Percentiles rank a stretch among this genome's conserved stretches.
phyloP scores from a whole-genome alignment of 2,113 vertebrate genomes.

The Channa maculata region DNA sequence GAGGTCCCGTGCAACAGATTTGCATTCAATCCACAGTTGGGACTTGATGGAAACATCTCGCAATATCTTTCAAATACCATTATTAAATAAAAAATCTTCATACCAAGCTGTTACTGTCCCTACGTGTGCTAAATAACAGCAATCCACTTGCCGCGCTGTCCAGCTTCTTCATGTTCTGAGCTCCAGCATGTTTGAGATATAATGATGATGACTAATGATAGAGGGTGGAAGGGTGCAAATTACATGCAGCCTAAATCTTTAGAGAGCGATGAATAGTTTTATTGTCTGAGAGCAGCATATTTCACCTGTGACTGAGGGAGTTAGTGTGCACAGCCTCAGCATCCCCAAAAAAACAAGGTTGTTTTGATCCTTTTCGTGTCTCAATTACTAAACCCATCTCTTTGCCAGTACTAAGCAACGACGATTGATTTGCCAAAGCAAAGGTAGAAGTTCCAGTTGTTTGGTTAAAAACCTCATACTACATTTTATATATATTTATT shows the following conservation, averaged over 20 bases:
- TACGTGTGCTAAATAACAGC: not conserved
- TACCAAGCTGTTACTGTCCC: not conserved
- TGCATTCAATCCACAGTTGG: no score
- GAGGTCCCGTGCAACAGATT: no score
- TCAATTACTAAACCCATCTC: slow-evolving; percentile 5
- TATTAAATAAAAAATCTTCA: not conserved
- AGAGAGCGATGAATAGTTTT: slow-evolving; percentile 47
- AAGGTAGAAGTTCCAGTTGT: not conserved
- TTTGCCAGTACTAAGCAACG: not conserved
- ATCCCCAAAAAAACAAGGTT: slow-evolving; percentile 1
- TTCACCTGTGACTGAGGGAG: not conserved
- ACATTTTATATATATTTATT: no score
- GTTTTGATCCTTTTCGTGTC: slow-evolving; percentile 17
- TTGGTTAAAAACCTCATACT: no score
- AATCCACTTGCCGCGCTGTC: not conserved
- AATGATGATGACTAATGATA: slow-evolving; percentile 52
- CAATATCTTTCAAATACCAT: slow-evolving; percentile 2
- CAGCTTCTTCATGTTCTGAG: not conserved
- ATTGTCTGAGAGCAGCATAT: slow-evolving; percentile 29
- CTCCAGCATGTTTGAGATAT: slow-evolving; percentile 25
- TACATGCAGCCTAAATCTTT: slow-evolving; percentile 40
- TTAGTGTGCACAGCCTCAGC: not conserved
- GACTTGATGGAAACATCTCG: not conserved
- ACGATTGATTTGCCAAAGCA: not conserved
- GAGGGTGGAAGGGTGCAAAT: slow-evolving; percentile 38